Evolutionary conservation across 1,140 invertebrate species (phyloP).

Genomic region (Ips typographus): DNA sequence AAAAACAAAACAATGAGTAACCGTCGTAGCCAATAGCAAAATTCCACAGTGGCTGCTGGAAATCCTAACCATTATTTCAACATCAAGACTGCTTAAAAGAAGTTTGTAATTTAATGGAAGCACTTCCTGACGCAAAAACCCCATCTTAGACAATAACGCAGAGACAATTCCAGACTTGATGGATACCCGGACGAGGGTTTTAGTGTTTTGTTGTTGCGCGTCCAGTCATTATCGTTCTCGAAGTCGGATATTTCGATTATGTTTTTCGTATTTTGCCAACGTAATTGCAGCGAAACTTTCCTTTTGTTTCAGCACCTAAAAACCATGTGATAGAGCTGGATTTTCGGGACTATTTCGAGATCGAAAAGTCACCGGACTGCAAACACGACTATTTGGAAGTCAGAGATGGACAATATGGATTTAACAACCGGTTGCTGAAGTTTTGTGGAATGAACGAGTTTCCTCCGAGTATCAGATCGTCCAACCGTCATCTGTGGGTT

Average conservation of each 20-base stretch:
- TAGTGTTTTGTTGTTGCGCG: slow-evolving; percentile 1
- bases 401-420: slow-evolving; percentile 82
- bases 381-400: slow-evolving; percentile 83
- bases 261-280: background rate
- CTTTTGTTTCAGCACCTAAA: slow-evolving; percentile 66
- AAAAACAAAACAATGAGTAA: no score
- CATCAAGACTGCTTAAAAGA: background rate
- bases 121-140: background rate
- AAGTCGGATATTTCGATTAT: background rate
- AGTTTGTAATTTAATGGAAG: slow-evolving; percentile 3
- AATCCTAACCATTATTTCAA: no score
- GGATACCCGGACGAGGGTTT: background rate
- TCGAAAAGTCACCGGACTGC: slow-evolving; percentile 75
- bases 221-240: background rate
- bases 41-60: no score
- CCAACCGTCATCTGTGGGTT: slow-evolving; percentile 78
- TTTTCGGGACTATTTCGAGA: slow-evolving; percentile 77
- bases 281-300: background rate
- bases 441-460: slow-evolving; percentile 74
- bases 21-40: no score
- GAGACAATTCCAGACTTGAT: slow-evolving; percentile 1
- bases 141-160: slow-evolving; percentile 2
- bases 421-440: slow-evolving; percentile 63
- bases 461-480: slow-evolving; percentile 75
- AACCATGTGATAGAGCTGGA: slow-evolving; percentile 76